Evolutionary conservation across 2,797 vertebrate genomes (phyloP).

Genomic region (Pachyuromys duprasi): DNA sequence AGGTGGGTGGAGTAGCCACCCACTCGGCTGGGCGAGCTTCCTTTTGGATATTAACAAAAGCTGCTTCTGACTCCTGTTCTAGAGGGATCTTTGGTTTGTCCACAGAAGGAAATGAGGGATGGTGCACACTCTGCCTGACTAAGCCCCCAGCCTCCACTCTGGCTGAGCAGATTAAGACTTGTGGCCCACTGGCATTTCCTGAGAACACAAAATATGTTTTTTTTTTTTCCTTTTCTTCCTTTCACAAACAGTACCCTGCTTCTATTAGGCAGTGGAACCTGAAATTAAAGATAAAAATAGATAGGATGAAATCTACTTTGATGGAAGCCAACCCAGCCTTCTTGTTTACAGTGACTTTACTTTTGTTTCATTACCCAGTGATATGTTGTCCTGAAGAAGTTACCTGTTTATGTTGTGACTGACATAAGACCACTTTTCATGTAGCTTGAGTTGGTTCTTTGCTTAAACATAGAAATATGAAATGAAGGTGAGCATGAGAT

Average conservation of each 20-base stretch:
- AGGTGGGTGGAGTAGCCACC: slow-evolving; percentile 72
- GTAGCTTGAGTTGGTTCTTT: not conserved
- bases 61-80: slow-evolving; percentile 39
- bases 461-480: not conserved
- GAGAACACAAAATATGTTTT: slow-evolving; percentile 45
- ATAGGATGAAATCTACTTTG: slow-evolving; percentile 33
- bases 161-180: slow-evolving; percentile 57
- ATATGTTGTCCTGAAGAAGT: not conserved
- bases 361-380: slow-evolving; percentile 45
- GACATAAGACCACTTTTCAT: not conserved
- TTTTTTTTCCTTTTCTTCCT: not conserved
- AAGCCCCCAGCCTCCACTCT: slow-evolving; percentile 38
- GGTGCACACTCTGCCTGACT: not conserved
- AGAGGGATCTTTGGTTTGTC: slow-evolving; percentile 41
- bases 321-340: slow-evolving; percentile 5
- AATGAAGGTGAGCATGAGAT: not conserved
- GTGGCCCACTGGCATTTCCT: slow-evolving; percentile 66
- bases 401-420: not conserved
- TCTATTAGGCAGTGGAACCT: slow-evolving; percentile 45
- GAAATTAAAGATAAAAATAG: slow-evolving; percentile 52
- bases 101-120: slow-evolving; percentile 37
- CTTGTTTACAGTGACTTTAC: not conserved
- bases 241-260: slow-evolving; percentile 29
- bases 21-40: slow-evolving; percentile 63
- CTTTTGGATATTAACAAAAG: slow-evolving; percentile 51